phyloP scores from a whole-genome alignment of 2,888 invertebrate genomes.

The Geotrupes spiniger region DNA sequence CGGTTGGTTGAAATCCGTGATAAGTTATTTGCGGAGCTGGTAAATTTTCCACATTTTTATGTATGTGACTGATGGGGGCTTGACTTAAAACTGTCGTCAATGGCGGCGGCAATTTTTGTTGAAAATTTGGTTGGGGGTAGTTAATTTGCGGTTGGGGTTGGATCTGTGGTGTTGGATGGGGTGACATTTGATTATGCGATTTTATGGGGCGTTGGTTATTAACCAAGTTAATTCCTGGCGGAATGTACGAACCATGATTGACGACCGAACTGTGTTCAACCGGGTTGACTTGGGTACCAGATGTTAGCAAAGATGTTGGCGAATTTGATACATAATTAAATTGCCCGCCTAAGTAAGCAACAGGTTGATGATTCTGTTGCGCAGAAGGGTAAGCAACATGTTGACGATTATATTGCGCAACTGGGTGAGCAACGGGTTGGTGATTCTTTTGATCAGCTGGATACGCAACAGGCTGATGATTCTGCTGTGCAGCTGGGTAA shows the following conservation, averaged over 20 bases:
- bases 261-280: constrained; percentile 26
- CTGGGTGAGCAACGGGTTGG: no score
- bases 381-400: no score
- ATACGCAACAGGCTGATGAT: no score
- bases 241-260: constrained; percentile 22
- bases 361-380: no score
- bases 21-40: neutral
- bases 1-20: no score
- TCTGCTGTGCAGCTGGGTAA: no score
- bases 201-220: neutral
- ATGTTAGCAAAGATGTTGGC: no score
- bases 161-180: neutral
- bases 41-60: neutral
- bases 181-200: no score
- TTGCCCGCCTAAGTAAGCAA: no score
- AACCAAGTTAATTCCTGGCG: neutral
- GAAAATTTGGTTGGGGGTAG: neutral
- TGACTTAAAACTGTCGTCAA: neutral
- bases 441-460: no score
- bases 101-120: neutral
- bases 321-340: no score
- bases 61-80: neutral
- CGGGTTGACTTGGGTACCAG: constrained; percentile 19
- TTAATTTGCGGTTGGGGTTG: neutral
- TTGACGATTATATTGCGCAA: no score